Percentiles rank a stretch among this genome's conserved stretches.
These are phyloP conservation scores for Patiria pectinifera DNA, from an alignment of 53 echinoderm and acorn worm genomes.

Conservation along the genomic window DNA sequence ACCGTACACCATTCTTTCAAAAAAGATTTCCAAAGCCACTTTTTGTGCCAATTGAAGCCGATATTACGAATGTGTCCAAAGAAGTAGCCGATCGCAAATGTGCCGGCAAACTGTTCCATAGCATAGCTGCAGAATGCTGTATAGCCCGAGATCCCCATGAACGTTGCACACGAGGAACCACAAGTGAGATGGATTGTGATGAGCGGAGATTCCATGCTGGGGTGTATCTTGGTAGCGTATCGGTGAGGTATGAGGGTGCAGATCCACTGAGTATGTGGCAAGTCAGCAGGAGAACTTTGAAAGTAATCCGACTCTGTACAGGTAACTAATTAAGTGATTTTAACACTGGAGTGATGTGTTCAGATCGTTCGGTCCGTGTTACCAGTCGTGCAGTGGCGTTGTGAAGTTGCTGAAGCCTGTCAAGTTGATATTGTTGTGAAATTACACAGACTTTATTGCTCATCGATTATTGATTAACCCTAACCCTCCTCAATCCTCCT, in stretches of 20 bases:
- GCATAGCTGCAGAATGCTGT: background rate
- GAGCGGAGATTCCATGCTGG: background rate
- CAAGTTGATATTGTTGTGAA: constrained; percentile 4
- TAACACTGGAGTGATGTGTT: constrained; percentile 49
- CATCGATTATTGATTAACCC: no score
- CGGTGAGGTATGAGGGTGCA: background rate
- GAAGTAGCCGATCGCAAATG: constrained; percentile 24
- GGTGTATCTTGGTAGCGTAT: background rate
- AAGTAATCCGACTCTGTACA: background rate
- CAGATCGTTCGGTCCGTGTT: background rate
- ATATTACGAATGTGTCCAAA: background rate
- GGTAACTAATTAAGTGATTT: constrained; percentile 48
- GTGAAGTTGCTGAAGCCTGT: constrained; percentile 12
- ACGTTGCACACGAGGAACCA: background rate
- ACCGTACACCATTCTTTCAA: no score
- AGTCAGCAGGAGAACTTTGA: constrained; percentile 31
- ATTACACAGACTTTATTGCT: no score
- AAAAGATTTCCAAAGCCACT: no score
- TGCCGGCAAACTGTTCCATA: constrained; percentile 28
- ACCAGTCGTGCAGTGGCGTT: constrained; percentile 28
- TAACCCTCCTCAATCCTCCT: no score
- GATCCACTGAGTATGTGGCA: background rate
- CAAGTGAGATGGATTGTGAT: constrained; percentile 6
- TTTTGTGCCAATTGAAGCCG: no score
- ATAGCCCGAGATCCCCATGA: background rate